phyloP scores from a whole-genome alignment of 2,888 invertebrate species.

The Ecliptopera silaceata region DNA sequence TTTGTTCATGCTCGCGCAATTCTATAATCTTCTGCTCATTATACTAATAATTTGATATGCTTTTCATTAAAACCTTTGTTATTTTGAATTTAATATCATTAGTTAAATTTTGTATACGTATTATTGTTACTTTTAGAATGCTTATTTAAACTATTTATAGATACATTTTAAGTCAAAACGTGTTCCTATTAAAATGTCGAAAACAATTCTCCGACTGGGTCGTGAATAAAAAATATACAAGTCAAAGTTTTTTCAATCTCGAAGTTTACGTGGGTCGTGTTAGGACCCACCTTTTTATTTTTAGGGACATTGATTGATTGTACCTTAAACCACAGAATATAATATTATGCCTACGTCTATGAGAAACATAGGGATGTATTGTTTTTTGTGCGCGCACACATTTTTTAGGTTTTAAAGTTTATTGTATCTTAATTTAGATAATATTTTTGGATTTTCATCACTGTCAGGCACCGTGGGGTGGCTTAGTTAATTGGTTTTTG shows the following conservation, averaged over 20 bases:
- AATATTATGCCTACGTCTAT: slow-evolving; percentile 52
- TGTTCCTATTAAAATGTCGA: slow-evolving; percentile 61
- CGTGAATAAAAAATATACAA: slow-evolving; percentile 59
- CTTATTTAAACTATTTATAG: slow-evolving; percentile 26
- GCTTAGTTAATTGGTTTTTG: slow-evolving; percentile 34
- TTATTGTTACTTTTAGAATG: too few relatives aligned
- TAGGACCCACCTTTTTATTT: slow-evolving; percentile 72
- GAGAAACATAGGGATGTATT: slow-evolving; percentile 72
- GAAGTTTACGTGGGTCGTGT: slow-evolving; percentile 78
- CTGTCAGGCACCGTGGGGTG: slow-evolving; percentile 37
- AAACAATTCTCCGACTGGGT: slow-evolving; percentile 64
- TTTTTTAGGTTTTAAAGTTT: slow-evolving; percentile 63
- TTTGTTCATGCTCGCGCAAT: not conserved
- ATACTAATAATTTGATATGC: too few relatives aligned
- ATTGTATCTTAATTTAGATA: slow-evolving; percentile 78
- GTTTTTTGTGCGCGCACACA: slow-evolving; percentile 62
- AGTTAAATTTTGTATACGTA: too few relatives aligned
- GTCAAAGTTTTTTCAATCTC: slow-evolving; percentile 67
- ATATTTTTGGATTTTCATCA: slow-evolving; percentile 43
- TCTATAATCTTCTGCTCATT: too few relatives aligned
- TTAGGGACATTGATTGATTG: slow-evolving; percentile 81
- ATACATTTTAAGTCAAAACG: slow-evolving; percentile 35
- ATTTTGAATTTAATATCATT: too few relatives aligned
- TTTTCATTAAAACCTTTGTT: too few relatives aligned
- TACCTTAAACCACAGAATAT: slow-evolving; percentile 59